Evolutionary conservation across 2,113 vertebrate genomes (phyloP).

Genomic region (Brachyhypopomus occidentalis): DNA sequence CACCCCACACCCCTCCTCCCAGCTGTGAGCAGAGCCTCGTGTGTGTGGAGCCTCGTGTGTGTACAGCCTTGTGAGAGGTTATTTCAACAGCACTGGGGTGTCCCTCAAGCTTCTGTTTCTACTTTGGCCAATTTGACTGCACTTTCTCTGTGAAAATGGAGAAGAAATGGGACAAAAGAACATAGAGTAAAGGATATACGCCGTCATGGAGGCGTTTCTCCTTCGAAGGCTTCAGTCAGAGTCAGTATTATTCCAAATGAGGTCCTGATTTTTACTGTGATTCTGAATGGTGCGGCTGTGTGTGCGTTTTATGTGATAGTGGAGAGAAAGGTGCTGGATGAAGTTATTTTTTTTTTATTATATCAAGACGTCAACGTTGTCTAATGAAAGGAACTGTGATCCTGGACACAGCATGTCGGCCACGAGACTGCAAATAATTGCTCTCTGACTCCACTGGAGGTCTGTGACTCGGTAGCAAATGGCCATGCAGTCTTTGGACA

Average conservation of each 20-base stretch:
- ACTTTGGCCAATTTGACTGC: constrained; percentile 15
- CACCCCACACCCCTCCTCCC: too few relatives aligned
- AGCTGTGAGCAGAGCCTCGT: constrained; percentile 13
- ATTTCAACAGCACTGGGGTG: neutral
- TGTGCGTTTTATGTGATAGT: neutral
- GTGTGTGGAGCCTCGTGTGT: neutral
- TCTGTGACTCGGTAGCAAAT: constrained; percentile 31
- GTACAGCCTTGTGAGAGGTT: too few relatives aligned
- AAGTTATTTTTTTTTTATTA: neutral
- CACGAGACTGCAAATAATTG: constrained; percentile 38
- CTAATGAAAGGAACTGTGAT: constrained; percentile 31
- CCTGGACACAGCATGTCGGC: constrained; percentile 23
- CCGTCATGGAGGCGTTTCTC: neutral
- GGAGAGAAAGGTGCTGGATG: constrained; percentile 5
- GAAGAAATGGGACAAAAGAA: neutral
- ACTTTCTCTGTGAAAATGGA: neutral
- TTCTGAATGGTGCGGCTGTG: constrained; percentile 15
- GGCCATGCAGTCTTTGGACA: neutral
- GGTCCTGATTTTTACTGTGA: constrained; percentile 28
- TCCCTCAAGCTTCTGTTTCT: constrained; percentile 1
- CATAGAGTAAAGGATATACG: neutral
- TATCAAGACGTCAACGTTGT: constrained; percentile 23
- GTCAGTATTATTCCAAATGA: constrained; percentile 46
- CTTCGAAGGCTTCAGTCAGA: constrained; percentile 20
- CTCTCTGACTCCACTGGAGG: constrained; percentile 38